Base-by-base conservation (phyloP, 2,888 invertebrate species). In the Pseudeuparius sepicola region DNA sequence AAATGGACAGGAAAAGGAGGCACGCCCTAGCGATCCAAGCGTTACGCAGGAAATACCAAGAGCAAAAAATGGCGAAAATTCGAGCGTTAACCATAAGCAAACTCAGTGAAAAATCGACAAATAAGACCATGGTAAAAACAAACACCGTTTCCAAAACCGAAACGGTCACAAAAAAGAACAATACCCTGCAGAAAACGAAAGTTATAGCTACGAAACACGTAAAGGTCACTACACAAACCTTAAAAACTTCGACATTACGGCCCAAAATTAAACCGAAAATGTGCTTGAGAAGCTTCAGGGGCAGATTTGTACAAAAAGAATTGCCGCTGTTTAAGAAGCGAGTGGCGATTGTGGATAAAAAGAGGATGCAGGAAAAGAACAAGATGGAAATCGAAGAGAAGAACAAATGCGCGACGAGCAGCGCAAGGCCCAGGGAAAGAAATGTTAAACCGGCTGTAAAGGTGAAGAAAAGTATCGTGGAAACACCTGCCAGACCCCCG, bases 61-160 rank as follows among this genome's bases (percentile, higher is more conserved):
- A 71, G 42, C 74, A 75, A 49, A 65, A 71, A 46, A 60, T 73
- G 50, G 71, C 71, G 2, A 73, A 73, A 47, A 63, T 66, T 24
- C 53, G 64, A 17, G 63, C 64, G 4, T 51, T 64, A 14, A 61
- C 64, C 4, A 61, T 63, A n/a, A 62, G 60, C 32, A 63, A 63
- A 47, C 44, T 63, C 32, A 60, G 60, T 4, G 62, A 63, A 41
- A 63, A 60, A 46, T 53, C 56, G 3, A 56, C 60, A 10, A 61
- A 53, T 43, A 61, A 57, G 50, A 60, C 54, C 13, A 41, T 67
- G 18, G 67, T 71, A 4, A 45, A 66, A 43, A 69, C 71, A 4
- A 62, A 71, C 38, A 68, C 68, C 2, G 47, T 63, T 6, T 52
- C 59, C 2, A 60, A 64, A 43, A 54, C 61, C 17, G 66, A 66